Evolutionary conservation across 2,113 vertebrate species (phyloP), one percentile per base, ranked within the genome.

Genomic region (Gobiocypris rarus): DNA sequence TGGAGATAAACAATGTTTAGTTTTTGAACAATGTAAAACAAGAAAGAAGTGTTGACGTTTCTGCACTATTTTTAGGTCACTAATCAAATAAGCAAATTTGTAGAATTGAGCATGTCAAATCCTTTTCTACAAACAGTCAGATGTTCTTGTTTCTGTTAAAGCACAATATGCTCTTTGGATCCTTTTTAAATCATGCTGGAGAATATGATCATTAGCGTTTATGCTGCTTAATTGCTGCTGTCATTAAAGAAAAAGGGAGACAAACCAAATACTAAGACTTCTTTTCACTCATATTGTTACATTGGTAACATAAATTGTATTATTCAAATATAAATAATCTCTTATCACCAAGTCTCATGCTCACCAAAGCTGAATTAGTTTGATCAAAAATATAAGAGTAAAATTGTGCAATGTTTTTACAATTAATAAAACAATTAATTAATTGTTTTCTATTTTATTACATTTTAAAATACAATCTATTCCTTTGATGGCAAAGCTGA

Each of bases 31-130:
- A 48, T 24, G n/a, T 45, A 70, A 19, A 70, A 11, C 67, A 41
- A 41, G 34, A 17, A 41, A n/a, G 9, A 41, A 11, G 19, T 2
- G 34, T 41, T 70, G 34, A 41, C 38, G n/a, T 43, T 73, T 73
- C n/a, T 45, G n/a, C 13, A 26, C 70, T 73, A 73, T 73, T 48
- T 73, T 5, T 73, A 43, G 69, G 41, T 73, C 70, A 10, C 0
- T 48, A 73, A 73, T 73, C 70, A 45, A 73, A 73, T 73, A 73
- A 73, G 11, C 11, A 24, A 4, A 73, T 73, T 73, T 48, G 70
- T 48, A 8, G 6, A 73, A 73, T 73, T 73, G 70, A 48, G 70
- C 70, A 73, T 73, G 70, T 73, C 70, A 73, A 48, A 73, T 48
- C 70, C 11, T 73, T 71, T 71, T 73, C 22, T 73, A 73, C 41